Base-by-base conservation (phyloP, 1,140 invertebrate species). In the Drosophila nikananu region DNA sequence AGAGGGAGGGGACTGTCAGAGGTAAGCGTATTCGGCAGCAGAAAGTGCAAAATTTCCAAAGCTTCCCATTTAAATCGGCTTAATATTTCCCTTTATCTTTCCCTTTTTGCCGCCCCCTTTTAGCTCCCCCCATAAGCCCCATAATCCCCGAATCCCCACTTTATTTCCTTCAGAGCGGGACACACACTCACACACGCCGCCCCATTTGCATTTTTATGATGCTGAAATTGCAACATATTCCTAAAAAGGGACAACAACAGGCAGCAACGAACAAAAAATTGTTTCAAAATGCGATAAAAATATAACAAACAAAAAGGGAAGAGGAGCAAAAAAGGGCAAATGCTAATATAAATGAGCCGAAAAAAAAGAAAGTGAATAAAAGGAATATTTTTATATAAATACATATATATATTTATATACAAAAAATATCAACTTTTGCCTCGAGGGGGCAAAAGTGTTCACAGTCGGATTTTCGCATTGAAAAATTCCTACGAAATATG, bases 201-300 rank as follows among this genome's bases (percentile, higher is more conserved):
- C 21, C 55, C 71, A 80, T 81, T 81, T 81, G 72, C 79, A 81
- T 77, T 81, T 81, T 81, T 81, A 76, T 76, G 58, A 75, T 80
- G 62, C 71, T 59, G 42, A 80, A 74, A 81, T 81, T 81, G 77
- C 78, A 81, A 81, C 63, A 81, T 77, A 70, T 66, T 77, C 44
- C 57, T 23, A 46, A 74, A 75, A 48, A 12, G 41, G 51, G 13
- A 41, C 62, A 58, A 42, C 41, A 55, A 37, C 52, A 55, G 44
- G 42, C 23, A 41, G 19, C 30, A 17, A 17, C 39, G 62, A 54
- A 63, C 57, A 51, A 55, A 63, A 65, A 65, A 57, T 65, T 62
- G 32, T 68, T 71, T 70, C 48, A 37, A 77, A 77, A 74, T 80
- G 58, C 35, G 57, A 80, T 80, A 66, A 70, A 77, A 54, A 64